These are phyloP conservation scores for Arothron firmamentum DNA, from an alignment of 2,113 vertebrate species.

Conservation along the genomic window DNA sequence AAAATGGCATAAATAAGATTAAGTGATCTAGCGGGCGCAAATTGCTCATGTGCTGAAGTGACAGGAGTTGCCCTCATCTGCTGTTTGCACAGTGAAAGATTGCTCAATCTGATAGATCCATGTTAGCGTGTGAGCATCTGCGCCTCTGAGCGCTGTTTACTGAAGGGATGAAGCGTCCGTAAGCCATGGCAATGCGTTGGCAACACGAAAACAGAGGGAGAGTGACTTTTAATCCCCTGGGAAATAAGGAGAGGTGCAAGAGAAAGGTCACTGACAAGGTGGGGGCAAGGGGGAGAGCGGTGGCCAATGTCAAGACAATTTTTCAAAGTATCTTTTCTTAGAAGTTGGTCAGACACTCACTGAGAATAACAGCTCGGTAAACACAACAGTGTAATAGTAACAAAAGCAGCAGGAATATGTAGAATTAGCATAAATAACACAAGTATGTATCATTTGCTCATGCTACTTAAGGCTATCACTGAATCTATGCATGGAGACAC, in stretches of 20 bases:
- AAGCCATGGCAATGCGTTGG: conserved; percentile 57
- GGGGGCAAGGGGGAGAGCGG: not conserved
- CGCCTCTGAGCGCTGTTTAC: conserved; percentile 56
- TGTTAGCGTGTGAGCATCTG: conserved; percentile 55
- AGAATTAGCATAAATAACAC: not conserved
- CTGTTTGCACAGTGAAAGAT: conserved; percentile 43
- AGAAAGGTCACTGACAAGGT: conserved; percentile 35
- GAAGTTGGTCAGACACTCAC: not conserved
- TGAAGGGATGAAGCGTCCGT: conserved; percentile 51
- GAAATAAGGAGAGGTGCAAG: conserved; percentile 41
- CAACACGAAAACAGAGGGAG: conserved; percentile 44
- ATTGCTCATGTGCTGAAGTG: conserved; percentile 17
- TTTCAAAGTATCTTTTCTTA: not conserved
- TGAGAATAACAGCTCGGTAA: not conserved
- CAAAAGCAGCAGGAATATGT: not conserved
- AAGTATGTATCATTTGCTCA: not conserved
- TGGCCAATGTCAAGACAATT: not conserved
- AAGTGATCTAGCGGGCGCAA: conserved; percentile 12
- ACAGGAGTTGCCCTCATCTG: conserved; percentile 37
- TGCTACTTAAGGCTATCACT: not conserved
- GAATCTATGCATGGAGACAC: not conserved
- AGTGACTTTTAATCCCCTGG: conserved; percentile 40
- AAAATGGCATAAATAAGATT: conserved; percentile 1
- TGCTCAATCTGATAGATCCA: conserved; percentile 46
- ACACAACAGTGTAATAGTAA: too few species aligned